Conservation (phyloP, 2,888 invertebrate genomes). For the Melieria omissa region DNA sequence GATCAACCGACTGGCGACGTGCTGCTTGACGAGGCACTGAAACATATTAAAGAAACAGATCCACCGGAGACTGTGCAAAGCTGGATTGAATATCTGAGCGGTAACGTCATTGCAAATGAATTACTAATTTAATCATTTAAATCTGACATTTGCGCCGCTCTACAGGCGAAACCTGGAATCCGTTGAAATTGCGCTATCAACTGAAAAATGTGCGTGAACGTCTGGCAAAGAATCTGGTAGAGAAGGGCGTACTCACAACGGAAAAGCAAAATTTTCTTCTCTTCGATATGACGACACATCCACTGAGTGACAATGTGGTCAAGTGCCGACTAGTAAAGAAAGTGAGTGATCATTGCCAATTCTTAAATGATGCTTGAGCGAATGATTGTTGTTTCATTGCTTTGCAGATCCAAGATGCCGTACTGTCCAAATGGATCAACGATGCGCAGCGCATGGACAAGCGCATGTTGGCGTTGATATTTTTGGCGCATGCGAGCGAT, state of each 20-base stretch:
- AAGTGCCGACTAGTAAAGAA: constrained; percentile 98
- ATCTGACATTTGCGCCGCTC: background rate
- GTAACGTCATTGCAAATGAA: constrained; percentile 68
- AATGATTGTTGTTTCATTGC: background rate
- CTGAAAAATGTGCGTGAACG: constrained; percentile 98
- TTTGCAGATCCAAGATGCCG: constrained; percentile 92
- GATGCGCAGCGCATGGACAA: constrained; percentile 98
- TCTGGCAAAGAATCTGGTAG: constrained; percentile 98
- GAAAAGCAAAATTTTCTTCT: constrained; percentile 99
- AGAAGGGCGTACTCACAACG: constrained; percentile 98
- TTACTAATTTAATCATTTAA: constrained; percentile 1
- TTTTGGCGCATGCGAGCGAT: constrained; percentile 97
- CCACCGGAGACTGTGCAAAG: constrained; percentile 97
- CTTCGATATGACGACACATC: constrained; percentile 99
- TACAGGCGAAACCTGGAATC: constrained; percentile 98
- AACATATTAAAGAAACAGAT: constrained; percentile 98
- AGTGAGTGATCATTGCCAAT: constrained; percentile 69
- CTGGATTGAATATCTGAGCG: constrained; percentile 99
- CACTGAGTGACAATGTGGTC: constrained; percentile 92
- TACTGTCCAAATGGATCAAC: constrained; percentile 95
- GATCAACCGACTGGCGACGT: constrained; percentile 98
- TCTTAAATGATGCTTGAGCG: background rate
- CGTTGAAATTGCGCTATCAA: constrained; percentile 96
- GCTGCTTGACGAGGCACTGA: constrained; percentile 91
- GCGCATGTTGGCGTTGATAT: constrained; percentile 90